phyloP scores from a whole-genome alignment of 2,888 invertebrate genomes.

The Tinea semifulvella region DNA sequence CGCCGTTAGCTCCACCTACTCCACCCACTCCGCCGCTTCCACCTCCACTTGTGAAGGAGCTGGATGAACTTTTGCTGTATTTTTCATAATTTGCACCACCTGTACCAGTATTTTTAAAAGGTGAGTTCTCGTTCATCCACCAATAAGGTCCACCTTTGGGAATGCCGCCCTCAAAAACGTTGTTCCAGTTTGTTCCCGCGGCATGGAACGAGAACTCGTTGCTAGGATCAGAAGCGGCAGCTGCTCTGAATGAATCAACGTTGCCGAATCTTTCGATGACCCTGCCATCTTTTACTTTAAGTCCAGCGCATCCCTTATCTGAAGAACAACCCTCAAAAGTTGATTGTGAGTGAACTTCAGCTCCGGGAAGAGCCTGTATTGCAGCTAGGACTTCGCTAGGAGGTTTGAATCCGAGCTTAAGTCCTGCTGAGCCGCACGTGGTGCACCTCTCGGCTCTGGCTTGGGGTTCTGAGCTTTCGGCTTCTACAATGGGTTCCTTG shows the following conservation, averaged over 20 bases:
- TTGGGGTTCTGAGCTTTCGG: conserved; percentile 39
- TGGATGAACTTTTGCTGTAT: conserved; percentile 41
- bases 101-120: conserved; percentile 55
- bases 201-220: conserved; percentile 50
- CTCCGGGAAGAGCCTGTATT: conserved; percentile 32
- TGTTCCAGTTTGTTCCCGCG: conserved; percentile 33
- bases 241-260: conserved; percentile 42
- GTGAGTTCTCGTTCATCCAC: conserved; percentile 70
- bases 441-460: conserved; percentile 44
- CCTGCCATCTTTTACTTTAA: conserved; percentile 55
- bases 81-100: conserved; percentile 39
- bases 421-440: conserved; percentile 28
- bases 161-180: conserved; percentile 36
- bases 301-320: conserved; percentile 54
- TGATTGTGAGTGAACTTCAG: conserved; percentile 49
- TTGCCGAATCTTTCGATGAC: conserved; percentile 51
- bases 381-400: conserved; percentile 39
- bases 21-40: conserved; percentile 22
- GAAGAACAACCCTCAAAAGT: conserved; percentile 51
- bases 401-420: conserved; percentile 33
- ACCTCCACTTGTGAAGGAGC: conserved; percentile 30
- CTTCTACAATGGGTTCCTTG: conserved; percentile 38
- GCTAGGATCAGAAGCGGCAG: conserved; percentile 33
- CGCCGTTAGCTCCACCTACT: conserved; percentile 22
- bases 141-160: conserved; percentile 57